phyloP scores from a whole-genome alignment of 2,113 vertebrate species.

The Plecotus auritus region DNA sequence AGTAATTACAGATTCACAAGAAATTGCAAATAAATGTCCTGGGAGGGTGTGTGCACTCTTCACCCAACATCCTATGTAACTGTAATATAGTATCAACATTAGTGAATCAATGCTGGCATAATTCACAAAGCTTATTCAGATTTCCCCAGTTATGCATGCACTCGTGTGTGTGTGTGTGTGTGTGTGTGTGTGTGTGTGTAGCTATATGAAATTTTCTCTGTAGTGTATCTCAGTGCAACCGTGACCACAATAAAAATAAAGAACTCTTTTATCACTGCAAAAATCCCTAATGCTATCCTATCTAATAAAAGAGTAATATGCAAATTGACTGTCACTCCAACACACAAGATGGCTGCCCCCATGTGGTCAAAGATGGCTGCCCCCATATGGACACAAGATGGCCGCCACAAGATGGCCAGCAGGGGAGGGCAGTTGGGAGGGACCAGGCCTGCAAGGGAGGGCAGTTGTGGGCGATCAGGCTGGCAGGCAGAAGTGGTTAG shows the following conservation, averaged over 20 bases:
- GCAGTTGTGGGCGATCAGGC: too few relatives aligned
- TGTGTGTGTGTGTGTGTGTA: not conserved
- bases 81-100: not conserved
- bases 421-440: too few relatives aligned
- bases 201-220: not conserved
- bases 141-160: not conserved
- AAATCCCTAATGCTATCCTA: not conserved
- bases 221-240: not conserved
- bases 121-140: not conserved
- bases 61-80: not conserved
- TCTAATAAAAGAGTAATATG: too few relatives aligned
- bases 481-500: too few relatives aligned
- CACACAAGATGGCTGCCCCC: too few relatives aligned
- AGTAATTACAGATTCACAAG: not conserved
- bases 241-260: not conserved
- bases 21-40: not conserved
- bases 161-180: not conserved
- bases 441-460: too few relatives aligned
- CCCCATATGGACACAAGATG: too few relatives aligned
- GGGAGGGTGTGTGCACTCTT: not conserved
- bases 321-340: too few relatives aligned
- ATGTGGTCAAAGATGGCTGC: too few relatives aligned
- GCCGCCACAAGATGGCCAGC: too few relatives aligned
- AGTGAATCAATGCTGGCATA: not conserved
- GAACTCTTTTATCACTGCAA: not conserved